Evolutionary conservation across 2,113 vertebrate genomes (phyloP), one percentile per base, ranked within the genome.

Genomic region (Brachypteracias leptosomus): DNA sequence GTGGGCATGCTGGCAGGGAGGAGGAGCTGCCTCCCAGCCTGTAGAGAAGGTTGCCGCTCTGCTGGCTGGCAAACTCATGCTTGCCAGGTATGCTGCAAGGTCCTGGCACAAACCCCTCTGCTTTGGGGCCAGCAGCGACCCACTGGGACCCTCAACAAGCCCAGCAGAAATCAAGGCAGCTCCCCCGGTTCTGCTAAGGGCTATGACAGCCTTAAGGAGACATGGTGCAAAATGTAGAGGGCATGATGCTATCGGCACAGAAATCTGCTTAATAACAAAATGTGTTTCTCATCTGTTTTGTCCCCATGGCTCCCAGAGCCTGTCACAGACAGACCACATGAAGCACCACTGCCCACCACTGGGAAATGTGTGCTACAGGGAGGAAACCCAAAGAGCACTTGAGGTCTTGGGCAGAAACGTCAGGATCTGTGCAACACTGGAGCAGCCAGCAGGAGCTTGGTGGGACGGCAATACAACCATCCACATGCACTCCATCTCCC

Each of bases 91-190:
- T 22, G 57, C 51, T 26, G 42, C 81, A 67, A 72, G 71, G 72
- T 18, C 42, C 36, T 6, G 36, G 68, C 35, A 76, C 75, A 93
- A 88, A 26, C 11, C 16, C 11, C 42, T 76, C 31, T 52, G 57
- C 57, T 79, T 80, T 93, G 49, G 70, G 40, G 67, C 72, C 57
- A 96, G 63, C 33, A 65, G 91, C 19, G 22, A 96, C 42, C 28
- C n/a, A 6, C 2, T 20, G 1, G 8, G 88, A 29, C 11, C 35
- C 52, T 35, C 54, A 76, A 4, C 38, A 28, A 82, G 76, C 55
- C 63, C 81, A 79, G 68, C 59, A 91, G 83, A 94, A 95, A 95
- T 79, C 47, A 81, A 58, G 82, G 73, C n/a, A 95, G 75, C 18
- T 77, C 76, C 55, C 57, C 63, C 78, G 36, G 52, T 93, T 71